These are phyloP conservation scores for Boloria selene DNA, from an alignment of 2,888 invertebrate genomes.

Conservation along the genomic window DNA sequence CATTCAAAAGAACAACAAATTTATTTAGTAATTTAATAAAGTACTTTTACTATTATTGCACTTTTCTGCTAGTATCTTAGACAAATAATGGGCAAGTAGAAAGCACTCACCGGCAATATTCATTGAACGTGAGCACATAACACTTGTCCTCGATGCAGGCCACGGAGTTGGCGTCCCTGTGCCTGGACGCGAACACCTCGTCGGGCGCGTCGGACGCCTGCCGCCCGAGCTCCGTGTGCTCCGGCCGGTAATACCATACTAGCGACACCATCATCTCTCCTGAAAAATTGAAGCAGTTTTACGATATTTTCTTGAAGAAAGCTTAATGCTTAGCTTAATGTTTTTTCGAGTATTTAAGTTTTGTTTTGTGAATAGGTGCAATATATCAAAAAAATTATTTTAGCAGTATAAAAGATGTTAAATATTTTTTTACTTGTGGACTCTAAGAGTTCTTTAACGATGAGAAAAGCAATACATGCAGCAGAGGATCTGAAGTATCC, in stretches of 20 bases:
- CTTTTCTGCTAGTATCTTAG: not conserved
- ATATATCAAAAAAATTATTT: no score
- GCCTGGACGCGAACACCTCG: constrained; percentile 97
- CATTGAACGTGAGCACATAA: constrained; percentile 97
- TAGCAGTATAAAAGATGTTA: no score
- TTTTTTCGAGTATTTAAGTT: no score
- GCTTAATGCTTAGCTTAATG: no score
- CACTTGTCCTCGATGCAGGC: constrained; percentile 99
- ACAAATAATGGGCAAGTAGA: not conserved
- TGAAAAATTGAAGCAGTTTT: constrained; percentile 57
- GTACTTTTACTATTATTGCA: not conserved
- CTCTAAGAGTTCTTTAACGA: no score
- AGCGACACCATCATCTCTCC: constrained; percentile 99
- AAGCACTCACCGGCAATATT: constrained; percentile 93
- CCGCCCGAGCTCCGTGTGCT: constrained; percentile 96
- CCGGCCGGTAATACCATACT: constrained; percentile 98
- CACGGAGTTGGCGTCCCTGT: constrained; percentile 97
- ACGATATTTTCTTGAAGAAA: no score
- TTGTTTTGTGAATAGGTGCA: no score
- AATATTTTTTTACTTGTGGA: no score
- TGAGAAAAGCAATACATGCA: no score
- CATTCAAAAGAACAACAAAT: no score
- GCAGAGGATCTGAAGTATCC: no score
- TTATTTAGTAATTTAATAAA: no score
- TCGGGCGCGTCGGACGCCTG: constrained; percentile 90